Conservation (phyloP, 2,113 vertebrate genomes). For the Tachysurus vachellii region DNA sequence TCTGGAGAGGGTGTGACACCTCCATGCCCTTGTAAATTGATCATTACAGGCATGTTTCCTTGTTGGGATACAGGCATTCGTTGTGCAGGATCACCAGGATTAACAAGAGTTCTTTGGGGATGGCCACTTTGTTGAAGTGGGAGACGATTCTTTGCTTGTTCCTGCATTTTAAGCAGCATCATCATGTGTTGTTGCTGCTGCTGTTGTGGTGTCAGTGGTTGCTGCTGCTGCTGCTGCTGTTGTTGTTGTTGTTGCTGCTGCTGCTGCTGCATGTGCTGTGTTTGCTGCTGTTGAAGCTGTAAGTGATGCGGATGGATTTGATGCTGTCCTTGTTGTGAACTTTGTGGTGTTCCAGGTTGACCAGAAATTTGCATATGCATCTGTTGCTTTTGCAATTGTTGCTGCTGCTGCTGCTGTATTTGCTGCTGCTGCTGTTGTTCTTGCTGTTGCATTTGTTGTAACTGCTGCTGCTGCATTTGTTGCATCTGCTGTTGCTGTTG, state of each 20-base stretch:
- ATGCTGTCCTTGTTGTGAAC: conserved; percentile 73
- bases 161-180: conserved; percentile 96
- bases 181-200: conserved; percentile 90
- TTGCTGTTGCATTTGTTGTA: conserved; percentile 59
- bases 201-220: conserved; percentile 75
- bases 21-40: conserved; percentile 88
- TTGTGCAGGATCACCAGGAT: conserved; percentile 77
- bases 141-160: conserved; percentile 82
- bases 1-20: conserved; percentile 89
- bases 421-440: conserved; percentile 65
- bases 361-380: conserved; percentile 73
- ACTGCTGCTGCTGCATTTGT: conserved; percentile 64
- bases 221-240: conserved; percentile 62
- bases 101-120: conserved; percentile 79
- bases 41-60: conserved; percentile 87
- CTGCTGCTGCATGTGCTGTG: conserved; percentile 74
- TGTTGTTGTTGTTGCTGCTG: conserved; percentile 45
- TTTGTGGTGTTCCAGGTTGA: conserved; percentile 76
- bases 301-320: conserved; percentile 83
- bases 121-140: conserved; percentile 84
- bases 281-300: conserved; percentile 72
- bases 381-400: conserved; percentile 72
- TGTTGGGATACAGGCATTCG: conserved; percentile 87
- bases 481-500: conserved; percentile 66
- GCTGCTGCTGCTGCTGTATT: conserved; percentile 67